These are phyloP conservation scores for Tryphoninae sp. DNA, from an alignment of 2,888 invertebrate genomes.

Conservation along the genomic window DNA sequence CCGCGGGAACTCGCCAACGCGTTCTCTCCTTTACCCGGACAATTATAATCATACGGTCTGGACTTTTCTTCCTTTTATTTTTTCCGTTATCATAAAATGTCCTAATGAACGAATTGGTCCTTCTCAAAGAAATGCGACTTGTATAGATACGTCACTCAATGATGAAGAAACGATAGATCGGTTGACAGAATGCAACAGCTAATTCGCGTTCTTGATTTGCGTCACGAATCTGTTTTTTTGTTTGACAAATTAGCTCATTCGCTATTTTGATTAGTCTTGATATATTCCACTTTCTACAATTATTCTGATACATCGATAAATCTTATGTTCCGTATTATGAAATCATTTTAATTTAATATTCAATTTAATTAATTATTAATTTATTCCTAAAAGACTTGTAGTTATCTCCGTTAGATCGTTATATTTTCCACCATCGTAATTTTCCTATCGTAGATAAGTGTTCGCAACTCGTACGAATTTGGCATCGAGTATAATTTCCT, in stretches of 20 bases:
- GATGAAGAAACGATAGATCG: slow-evolving; percentile 20
- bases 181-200: background rate
- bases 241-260: background rate
- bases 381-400: no score
- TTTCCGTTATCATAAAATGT: slow-evolving; percentile 31
- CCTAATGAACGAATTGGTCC: slow-evolving; percentile 39
- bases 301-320: background rate
- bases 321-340: slow-evolving; percentile 18
- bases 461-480: background rate
- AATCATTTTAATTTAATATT: slow-evolving; percentile 37
- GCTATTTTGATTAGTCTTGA: slow-evolving; percentile 26
- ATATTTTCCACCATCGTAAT: slow-evolving; percentile 1
- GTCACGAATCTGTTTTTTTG: slow-evolving; percentile 1
- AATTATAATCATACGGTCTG: slow-evolving; percentile 12
- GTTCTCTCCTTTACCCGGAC: slow-evolving; percentile 16
- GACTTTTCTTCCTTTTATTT: slow-evolving; percentile 3
- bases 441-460: background rate
- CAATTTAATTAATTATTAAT: background rate
- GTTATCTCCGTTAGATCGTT: background rate
- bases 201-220: slow-evolving; percentile 35
- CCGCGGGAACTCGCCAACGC: background rate
- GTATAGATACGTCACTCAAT: slow-evolving; percentile 9
- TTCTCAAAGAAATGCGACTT: background rate
- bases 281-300: background rate
- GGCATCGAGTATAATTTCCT: no score